Evolutionary conservation across 2,113 vertebrate species (phyloP).

Genomic region (Ochotona princeps): DNA sequence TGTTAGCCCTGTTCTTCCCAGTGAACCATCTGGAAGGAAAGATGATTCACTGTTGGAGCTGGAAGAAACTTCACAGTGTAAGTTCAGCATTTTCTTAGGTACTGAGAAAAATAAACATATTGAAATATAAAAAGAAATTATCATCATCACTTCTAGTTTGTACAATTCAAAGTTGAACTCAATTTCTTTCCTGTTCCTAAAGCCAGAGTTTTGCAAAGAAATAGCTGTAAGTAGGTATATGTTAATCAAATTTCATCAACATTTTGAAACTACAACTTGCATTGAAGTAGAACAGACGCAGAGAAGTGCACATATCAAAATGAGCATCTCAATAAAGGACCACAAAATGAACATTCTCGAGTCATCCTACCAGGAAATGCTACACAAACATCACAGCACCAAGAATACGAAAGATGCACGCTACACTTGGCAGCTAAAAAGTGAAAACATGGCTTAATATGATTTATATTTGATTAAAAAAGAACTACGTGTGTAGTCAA

Average conservation of each 20-base stretch:
- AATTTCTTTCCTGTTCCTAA: neutral
- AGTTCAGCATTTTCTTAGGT: slow-evolving; percentile 2
- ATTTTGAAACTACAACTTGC: neutral
- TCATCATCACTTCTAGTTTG: neutral
- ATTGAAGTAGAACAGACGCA: neutral
- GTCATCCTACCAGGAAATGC: neutral
- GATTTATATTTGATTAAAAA: neutral
- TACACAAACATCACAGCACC: neutral
- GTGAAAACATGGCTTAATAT: neutral
- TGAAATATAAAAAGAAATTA: neutral
- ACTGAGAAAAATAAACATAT: neutral
- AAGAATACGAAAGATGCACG: neutral
- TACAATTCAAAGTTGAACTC: neutral
- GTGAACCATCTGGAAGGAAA: neutral
- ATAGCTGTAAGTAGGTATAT: neutral
- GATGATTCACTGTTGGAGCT: neutral
- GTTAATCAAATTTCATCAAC: neutral
- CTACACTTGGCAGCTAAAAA: neutral
- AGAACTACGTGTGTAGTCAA: neutral
- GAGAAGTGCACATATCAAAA: neutral
- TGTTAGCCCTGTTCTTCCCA: no score
- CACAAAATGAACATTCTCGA: neutral
- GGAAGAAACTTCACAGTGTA: neutral
- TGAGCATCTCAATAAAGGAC: neutral
- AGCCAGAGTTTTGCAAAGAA: slow-evolving; percentile 24